phyloP scores from a whole-genome alignment of 2,888 invertebrate genomes.

The Zaprionus obscuricornis region DNA sequence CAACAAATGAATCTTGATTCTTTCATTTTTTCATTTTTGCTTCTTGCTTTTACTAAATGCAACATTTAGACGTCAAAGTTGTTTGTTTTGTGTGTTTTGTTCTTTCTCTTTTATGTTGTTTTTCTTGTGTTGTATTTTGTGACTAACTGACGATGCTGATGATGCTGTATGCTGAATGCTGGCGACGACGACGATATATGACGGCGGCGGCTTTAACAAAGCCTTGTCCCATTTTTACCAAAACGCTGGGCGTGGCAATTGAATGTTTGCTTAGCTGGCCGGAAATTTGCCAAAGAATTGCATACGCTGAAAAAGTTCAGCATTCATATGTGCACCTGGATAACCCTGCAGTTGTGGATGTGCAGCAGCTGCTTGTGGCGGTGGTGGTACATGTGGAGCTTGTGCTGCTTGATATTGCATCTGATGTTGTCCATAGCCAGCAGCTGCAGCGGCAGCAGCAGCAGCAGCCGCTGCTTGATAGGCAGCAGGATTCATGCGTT shows the following conservation, averaged over 20 bases:
- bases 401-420: constrained; percentile 54
- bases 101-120: constrained; percentile 4
- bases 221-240: constrained; percentile 70
- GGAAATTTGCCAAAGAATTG: constrained; percentile 82
- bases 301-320: constrained; percentile 84
- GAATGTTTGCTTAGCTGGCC: constrained; percentile 62
- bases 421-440: constrained; percentile 59
- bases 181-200: constrained; percentile 12
- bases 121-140: neutral
- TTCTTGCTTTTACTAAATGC: constrained; percentile 56
- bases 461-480: constrained; percentile 60
- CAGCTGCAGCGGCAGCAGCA: constrained; percentile 52
- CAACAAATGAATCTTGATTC: too few species aligned
- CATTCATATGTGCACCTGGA: constrained; percentile 61
- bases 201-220: constrained; percentile 31
- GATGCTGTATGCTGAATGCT: too few species aligned
- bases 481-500: constrained; percentile 79
- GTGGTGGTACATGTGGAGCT: constrained; percentile 46
- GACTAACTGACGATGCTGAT: too few species aligned
- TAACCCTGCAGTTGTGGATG: constrained; percentile 67
- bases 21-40: constrained; percentile 1
- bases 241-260: constrained; percentile 67
- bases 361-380: constrained; percentile 26
- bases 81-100: constrained; percentile 15
- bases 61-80: constrained; percentile 68